Percentiles rank a stretch among this genome's conserved stretches.
phyloP scores from a whole-genome alignment of 2,888 invertebrate genomes.

The Trissolcus japonicus region DNA sequence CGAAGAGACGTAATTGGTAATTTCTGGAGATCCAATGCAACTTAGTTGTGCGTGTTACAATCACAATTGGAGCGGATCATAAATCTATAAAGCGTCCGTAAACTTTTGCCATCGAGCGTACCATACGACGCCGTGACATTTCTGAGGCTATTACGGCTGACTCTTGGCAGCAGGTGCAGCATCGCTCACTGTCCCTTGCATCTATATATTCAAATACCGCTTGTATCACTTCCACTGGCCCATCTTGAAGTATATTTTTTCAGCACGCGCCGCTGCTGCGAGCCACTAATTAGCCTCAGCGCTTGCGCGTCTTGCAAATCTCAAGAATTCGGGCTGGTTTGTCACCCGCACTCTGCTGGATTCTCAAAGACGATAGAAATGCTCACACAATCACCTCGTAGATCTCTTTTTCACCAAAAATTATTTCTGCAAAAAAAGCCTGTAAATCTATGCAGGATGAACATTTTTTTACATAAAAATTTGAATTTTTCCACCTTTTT shows the following conservation, averaged over 20 bases:
- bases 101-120: conserved; percentile 67
- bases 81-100: conserved; percentile 55
- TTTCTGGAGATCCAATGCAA: conserved; percentile 46
- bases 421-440: neutral
- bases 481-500: too few relatives aligned
- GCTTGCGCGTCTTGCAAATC: conserved; percentile 62
- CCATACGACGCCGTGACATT: conserved; percentile 65
- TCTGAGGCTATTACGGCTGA: conserved; percentile 71
- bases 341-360: conserved; percentile 64
- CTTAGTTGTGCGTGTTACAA: conserved; percentile 50
- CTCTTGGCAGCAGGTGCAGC: conserved; percentile 72
- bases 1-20: conserved; percentile 35
- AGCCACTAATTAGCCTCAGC: conserved; percentile 72
- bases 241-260: conserved; percentile 60
- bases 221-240: conserved; percentile 57
- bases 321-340: conserved; percentile 61
- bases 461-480: too few relatives aligned
- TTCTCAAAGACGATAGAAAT: conserved; percentile 61
- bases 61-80: conserved; percentile 53
- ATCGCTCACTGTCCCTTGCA: conserved; percentile 73
- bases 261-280: conserved; percentile 60
- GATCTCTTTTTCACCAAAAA: neutral
- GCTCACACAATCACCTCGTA: conserved; percentile 31
- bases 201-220: conserved; percentile 71
- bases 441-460: too few relatives aligned